phyloP scores from a whole-genome alignment of 2,888 invertebrate genomes.

The Emesis furor region DNA sequence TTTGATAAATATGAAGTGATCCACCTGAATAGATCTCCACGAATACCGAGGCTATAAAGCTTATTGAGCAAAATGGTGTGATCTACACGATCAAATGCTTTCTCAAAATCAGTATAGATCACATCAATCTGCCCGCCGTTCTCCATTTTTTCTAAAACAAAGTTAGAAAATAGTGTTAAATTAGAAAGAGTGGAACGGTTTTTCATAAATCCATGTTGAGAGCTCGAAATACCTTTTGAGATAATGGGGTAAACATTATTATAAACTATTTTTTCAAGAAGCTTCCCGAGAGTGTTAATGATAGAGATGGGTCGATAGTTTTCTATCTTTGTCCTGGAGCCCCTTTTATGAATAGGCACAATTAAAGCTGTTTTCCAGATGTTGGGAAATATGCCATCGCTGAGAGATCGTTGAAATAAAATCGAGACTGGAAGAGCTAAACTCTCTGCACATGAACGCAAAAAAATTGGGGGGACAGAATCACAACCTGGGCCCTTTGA shows the following conservation, averaged over 20 bases:
- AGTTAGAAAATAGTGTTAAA: not conserved
- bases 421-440: too few relatives aligned
- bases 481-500: too few relatives aligned
- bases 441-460: too few relatives aligned
- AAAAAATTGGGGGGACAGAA: too few relatives aligned
- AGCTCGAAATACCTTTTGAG: not conserved
- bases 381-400: too few relatives aligned
- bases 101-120: not conserved
- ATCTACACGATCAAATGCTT: not conserved
- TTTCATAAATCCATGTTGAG: conserved; percentile 3
- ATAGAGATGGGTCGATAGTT: not conserved
- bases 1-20: not conserved
- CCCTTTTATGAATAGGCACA: too few relatives aligned
- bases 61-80: not conserved
- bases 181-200: not conserved
- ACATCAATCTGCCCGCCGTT: not conserved
- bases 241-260: not conserved
- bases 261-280: not conserved
- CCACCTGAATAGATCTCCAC: not conserved
- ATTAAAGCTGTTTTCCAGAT: too few relatives aligned
- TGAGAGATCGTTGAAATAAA: too few relatives aligned
- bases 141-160: not conserved
- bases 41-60: not conserved
- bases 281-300: not conserved
- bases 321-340: too few relatives aligned